These are phyloP conservation scores for Araneus ventricosus DNA, from an alignment of 1,140 invertebrate genomes.

Conservation along the genomic window DNA sequence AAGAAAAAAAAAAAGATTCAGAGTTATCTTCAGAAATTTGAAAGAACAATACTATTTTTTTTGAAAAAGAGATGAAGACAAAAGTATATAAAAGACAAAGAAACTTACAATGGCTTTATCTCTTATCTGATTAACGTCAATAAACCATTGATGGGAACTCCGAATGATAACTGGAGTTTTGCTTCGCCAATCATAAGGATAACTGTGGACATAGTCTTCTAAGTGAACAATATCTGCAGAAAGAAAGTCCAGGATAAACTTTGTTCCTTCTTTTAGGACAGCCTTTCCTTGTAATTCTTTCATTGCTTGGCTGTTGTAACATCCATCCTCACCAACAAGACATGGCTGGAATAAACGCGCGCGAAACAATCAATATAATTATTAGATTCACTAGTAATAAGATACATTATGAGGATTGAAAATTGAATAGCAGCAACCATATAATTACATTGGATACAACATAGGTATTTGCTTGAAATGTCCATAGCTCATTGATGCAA, in stretches of 20 bases:
- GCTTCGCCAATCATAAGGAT: slow-evolving; percentile 99
- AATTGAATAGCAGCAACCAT: too few species aligned
- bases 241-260: slow-evolving; percentile 81
- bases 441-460: too few species aligned
- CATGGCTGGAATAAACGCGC: slow-evolving; percentile 84
- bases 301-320: slow-evolving; percentile 86
- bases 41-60: background rate
- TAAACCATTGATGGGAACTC: slow-evolving; percentile 98
- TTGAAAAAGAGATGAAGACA: background rate
- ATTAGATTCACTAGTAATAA: too few species aligned
- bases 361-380: background rate
- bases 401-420: too few species aligned
- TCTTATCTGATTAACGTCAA: slow-evolving; percentile 91
- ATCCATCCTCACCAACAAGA: slow-evolving; percentile 91
- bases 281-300: slow-evolving; percentile 85
- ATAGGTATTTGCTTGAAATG: too few species aligned
- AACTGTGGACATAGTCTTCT: slow-evolving; percentile 89
- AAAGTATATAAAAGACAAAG: background rate
- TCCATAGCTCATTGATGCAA: too few species aligned
- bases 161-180: slow-evolving; percentile 96
- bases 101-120: slow-evolving; percentile 84
- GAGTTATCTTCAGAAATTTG: background rate
- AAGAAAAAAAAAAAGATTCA: too few species aligned
- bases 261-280: slow-evolving; percentile 84
- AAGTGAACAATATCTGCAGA: slow-evolving; percentile 84